Conservation (phyloP, 2,888 invertebrate species). For the Harpalus rubripes region DNA sequence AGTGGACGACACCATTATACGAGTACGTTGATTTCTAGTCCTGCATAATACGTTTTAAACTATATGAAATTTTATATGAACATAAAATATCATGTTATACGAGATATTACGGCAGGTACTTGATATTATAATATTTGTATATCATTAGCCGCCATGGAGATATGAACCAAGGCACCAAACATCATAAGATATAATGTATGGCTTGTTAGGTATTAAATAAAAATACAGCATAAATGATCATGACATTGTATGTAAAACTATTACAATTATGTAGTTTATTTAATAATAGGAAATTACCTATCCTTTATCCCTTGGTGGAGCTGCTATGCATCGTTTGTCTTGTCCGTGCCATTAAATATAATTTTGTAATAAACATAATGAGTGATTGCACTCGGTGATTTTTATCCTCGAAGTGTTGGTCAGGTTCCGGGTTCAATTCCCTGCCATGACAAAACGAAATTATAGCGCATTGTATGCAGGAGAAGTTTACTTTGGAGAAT, state of each 20-base stretch:
- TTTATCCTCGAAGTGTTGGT: neutral
- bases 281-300: neutral
- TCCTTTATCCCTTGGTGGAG: neutral
- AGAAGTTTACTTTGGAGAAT: neutral
- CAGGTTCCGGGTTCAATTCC: conserved; percentile 41
- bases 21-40: no score
- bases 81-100: no score
- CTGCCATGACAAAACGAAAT: conserved; percentile 32
- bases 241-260: neutral
- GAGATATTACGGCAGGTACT: no score
- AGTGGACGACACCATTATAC: no score
- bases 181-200: neutral
- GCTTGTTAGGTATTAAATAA: neutral
- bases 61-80: no score
- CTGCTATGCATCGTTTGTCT: conserved; percentile 12
- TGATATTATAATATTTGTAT: no score
- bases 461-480: conserved; percentile 11
- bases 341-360: conserved; percentile 31
- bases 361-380: conserved; percentile 50
- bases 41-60: no score
- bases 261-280: neutral
- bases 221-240: neutral
- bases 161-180: no score
- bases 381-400: conserved; percentile 3
- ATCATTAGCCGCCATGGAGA: no score